Evolutionary conservation across 2,797 vertebrate species (phyloP), one percentile per base, ranked within the genome.

Genomic region (Gambelia wislizenii): DNA sequence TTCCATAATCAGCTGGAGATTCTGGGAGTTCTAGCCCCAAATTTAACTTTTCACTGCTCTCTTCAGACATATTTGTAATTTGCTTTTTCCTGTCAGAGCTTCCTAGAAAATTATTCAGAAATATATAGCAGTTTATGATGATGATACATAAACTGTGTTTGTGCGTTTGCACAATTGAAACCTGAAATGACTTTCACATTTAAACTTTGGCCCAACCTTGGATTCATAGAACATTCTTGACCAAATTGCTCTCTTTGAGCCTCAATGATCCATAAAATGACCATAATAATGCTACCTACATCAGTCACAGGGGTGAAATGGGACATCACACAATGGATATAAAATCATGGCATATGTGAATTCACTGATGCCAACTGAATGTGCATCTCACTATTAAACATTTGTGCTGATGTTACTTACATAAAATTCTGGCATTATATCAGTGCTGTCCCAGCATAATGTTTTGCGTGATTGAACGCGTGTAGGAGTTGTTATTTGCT

Each of bases 261-360:
- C 70, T 88, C 80, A 88, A 64, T 77, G 70, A 76, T 61, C 81
- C 72, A 88, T 67, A 76, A 79, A 85, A 79, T 89, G 54, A 85
- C 18, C 59, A 27, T 61, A 89, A 79, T 59, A 88, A 59, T 72
- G 20, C 78, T 44, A 54, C 33, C 67, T 69, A 70, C 49, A 78
- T 78, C 74, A 67, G 59, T 70, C 87, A 79, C 82, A 14, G 25
- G 16, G 64, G 59, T 85, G 52, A 84, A 85, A 89, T 39, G 20
- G 69, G 76, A 56, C 52, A 20, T 80, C 67, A 72, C 49, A 72
- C 33, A 25, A 49, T 16, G 22, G n/a, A 49, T 56, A 47, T 79
- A 72, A 85, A 84, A 89, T 78, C 59, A 61, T n/a, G 76, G 52
- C 83, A 84, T 69, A 79, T 85, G 52, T 84, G 61, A 56, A 42